Evolutionary conservation across 2,113 vertebrate species (phyloP), one percentile per base, ranked within the genome.

Genomic region (Bos indicus): DNA sequence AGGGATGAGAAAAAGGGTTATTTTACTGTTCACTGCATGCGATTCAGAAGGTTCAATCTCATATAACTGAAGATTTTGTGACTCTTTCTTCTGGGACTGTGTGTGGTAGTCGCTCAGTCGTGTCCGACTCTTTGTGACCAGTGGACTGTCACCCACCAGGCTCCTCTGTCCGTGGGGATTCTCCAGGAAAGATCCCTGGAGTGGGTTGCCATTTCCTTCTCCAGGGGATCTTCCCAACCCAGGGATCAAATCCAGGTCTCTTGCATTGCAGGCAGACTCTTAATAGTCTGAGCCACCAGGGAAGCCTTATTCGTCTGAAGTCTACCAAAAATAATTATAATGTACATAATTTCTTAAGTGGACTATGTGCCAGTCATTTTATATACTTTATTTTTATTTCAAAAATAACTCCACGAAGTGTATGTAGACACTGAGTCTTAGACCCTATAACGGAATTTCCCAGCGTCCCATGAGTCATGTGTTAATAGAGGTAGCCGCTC

Each of bases 301-400:
- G 67, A 71, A 71, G 19, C n/a, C 6, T 57, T 19, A 78, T 92
- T 88, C n/a, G n/a, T 71, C 23, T 83, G 36, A 21, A 36, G 26
- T 94, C 26, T 95, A 59, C 51, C 86, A 97, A 92, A 98, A 89
- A 86, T 80, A 97, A 88, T 91, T 94, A 71, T 87, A 94, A 89
- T 54, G 78, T 13, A 19, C 82, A 21, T 40, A 90, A 46, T 77
- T 89, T 94, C 30, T 89, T 93, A 94, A 54, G 81, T 14, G 9
- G 11, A 88, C 91, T 85, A 6, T 90, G 11, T 83, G 17, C n/a
- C n/a, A 86, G n/a, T 5, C 40, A 64, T 15, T 83, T 78, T 77
- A 91, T n/a, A 46, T 23, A 56, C 6, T 88, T 83, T 11, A 67
- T 91, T 94, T 90, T 95, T 17, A 64, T 52, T 84, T 94, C 23